Evolutionary conservation across 2,888 invertebrate genomes (phyloP).

Genomic region (Gari tellinella): DNA sequence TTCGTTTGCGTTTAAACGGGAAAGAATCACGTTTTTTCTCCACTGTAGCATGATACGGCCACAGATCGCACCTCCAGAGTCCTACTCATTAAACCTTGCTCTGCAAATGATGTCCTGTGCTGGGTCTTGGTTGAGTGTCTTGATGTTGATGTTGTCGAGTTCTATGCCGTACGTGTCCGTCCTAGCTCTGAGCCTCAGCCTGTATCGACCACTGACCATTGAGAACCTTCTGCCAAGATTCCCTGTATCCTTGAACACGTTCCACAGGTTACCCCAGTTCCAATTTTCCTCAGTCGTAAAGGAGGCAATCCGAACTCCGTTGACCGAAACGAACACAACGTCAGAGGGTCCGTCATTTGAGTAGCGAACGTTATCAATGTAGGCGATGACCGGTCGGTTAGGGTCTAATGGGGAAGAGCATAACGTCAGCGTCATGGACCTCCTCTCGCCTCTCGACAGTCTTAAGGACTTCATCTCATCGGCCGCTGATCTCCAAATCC

Average conservation of each 20-base stretch:
- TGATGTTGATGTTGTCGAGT: conserved; percentile 22
- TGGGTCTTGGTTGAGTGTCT: conserved; percentile 14
- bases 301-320: conserved; percentile 5
- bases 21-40: too few relatives aligned
- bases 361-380: conserved; percentile 13
- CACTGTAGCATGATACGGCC: too few relatives aligned
- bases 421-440: conserved; percentile 1
- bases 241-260: conserved; percentile 10
- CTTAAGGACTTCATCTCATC: conserved; percentile 37
- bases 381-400: not conserved
- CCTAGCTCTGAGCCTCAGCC: not conserved
- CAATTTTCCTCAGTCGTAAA: conserved; percentile 1
- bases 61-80: too few relatives aligned
- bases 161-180: conserved; percentile 27
- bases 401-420: conserved; percentile 7
- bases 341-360: conserved; percentile 27
- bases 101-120: not conserved
- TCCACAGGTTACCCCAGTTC: conserved; percentile 20
- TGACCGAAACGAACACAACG: not conserved
- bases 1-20: too few relatives aligned
- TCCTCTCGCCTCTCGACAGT: not conserved
- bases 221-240: not conserved
- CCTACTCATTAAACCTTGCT: not conserved
- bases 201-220: conserved; percentile 7
- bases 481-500: conserved; percentile 45